Conservation (phyloP, 2,888 invertebrate species). For the Drosophila pegasa region DNA sequence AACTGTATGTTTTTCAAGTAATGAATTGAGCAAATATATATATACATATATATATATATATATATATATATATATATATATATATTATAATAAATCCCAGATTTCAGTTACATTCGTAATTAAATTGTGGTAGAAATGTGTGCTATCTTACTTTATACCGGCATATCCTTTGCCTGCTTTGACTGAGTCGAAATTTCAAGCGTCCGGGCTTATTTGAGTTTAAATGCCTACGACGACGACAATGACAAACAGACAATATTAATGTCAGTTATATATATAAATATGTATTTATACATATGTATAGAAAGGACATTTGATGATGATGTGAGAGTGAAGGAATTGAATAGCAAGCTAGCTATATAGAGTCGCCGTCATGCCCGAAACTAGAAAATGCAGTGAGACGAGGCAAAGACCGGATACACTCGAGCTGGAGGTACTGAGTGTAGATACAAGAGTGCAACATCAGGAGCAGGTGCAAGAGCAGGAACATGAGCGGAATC, state of each 20-base stretch:
- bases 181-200: neutral
- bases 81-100: neutral
- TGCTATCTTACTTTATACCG: neutral
- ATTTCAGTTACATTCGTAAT: neutral
- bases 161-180: neutral
- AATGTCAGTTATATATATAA: neutral
- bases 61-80: too few relatives aligned
- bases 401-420: conserved; percentile 77
- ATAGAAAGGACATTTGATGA: conserved; percentile 9
- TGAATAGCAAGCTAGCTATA: neutral
- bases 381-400: conserved; percentile 44
- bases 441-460: conserved; percentile 69
- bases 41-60: too few relatives aligned
- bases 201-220: neutral
- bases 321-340: conserved; percentile 10
- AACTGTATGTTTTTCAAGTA: too few relatives aligned
- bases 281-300: neutral
- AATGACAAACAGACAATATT: neutral
- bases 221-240: neutral
- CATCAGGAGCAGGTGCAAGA: neutral
- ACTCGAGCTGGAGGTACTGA: conserved; percentile 86
- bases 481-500: neutral
- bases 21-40: too few relatives aligned
- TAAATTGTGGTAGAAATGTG: neutral
- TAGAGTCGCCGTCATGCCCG: conserved; percentile 70